Base-by-base conservation (phyloP, 2,113 vertebrate species). In the Pitta sordida region DNA sequence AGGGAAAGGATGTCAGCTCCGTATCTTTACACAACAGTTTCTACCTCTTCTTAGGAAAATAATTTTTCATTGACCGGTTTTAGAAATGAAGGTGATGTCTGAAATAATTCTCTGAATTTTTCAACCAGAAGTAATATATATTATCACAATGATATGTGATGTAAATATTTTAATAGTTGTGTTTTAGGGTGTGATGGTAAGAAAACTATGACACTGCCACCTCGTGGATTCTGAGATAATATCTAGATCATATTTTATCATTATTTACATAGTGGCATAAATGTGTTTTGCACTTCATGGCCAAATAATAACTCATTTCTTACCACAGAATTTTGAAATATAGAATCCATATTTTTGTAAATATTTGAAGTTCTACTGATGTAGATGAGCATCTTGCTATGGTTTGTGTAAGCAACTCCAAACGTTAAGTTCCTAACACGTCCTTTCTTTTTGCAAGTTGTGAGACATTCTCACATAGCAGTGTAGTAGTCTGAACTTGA, bases 171-270 rank as follows among this genome's bases (percentile, higher is more conserved):
- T 59, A 59, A 84, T 75, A 85, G 8, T 78, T 39, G 68, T 75
- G n/a, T 96, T 97, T 97, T 87, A 86, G 92, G 65, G 58, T 48
- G 41, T 17, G 65, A 56, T 90, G 81, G 73, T 83, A 91, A 95
- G 96, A 74, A 95, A 94, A 93, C 93, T 94, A 73, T 92, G 93
- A 96, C 89, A 96, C 95, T 97, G 96, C 96, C 97, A 96, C 96
- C 97, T 96, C 93, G 97, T 97, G 97, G 94, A 92, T 95, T 95
- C 71, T 76, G 44, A 96, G 91, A 96, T 93, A 93, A 96, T 86
- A 95, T 92, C 90, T 95, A 62, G 58, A 69, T 87, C n/a, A 15
- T 82, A 62, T 58, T 88, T 75, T 81, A 39, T 73, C 36, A 11
- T 51, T 63, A 44, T 91, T 73, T 89, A 68, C 51, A 27, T 29